Conservation (phyloP, 2,113 vertebrate species). For the Dromaius novaehollandiae region DNA sequence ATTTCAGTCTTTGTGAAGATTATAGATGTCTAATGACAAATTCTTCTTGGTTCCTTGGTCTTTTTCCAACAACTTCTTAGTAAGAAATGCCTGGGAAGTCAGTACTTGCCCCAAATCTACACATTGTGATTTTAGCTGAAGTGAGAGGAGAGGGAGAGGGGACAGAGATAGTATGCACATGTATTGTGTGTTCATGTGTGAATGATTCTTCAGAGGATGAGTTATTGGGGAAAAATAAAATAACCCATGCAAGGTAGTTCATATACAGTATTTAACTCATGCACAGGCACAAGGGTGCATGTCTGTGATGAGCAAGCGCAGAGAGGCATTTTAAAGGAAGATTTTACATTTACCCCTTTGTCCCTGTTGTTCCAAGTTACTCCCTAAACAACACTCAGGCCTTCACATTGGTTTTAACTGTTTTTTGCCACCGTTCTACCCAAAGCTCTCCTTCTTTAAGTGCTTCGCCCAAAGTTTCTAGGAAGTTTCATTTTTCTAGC, state of each 20-base stretch:
- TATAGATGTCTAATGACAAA: neutral
- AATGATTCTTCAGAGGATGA: neutral
- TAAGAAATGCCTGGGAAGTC: neutral
- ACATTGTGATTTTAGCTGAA: neutral
- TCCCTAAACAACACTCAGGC: neutral
- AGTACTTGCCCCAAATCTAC: neutral
- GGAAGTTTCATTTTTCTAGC: neutral
- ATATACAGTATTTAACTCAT: neutral
- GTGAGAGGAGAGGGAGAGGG: neutral
- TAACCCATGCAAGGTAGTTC: neutral
- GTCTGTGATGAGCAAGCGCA: neutral
- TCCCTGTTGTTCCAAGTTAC: neutral
- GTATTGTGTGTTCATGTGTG: neutral
- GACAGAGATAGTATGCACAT: neutral
- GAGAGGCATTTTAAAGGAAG: neutral
- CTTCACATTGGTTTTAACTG: neutral
- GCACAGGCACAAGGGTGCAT: neutral
- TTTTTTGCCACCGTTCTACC: neutral
- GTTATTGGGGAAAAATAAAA: neutral
- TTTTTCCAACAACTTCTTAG: neutral
- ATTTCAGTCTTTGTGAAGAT: neutral
- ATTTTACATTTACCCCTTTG: neutral
- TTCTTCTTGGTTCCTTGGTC: neutral
- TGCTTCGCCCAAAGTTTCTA: neutral
- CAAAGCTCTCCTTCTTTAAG: neutral